These are phyloP conservation scores for Pogonomyrmex barbatus DNA, from an alignment of 1,140 invertebrate species.

Conservation along the genomic window DNA sequence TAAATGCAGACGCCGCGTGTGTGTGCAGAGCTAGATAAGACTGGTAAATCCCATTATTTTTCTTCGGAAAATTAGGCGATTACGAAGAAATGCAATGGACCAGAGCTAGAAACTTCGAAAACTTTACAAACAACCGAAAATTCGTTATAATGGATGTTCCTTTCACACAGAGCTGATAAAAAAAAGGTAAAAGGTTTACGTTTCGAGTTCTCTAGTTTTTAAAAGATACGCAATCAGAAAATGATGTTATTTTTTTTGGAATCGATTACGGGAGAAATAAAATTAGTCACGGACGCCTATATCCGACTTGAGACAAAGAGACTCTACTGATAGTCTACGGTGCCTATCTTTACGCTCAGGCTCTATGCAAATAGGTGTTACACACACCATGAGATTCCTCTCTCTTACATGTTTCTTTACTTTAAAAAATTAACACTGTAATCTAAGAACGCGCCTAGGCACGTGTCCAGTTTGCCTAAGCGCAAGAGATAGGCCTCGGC, in stretches of 20 bases:
- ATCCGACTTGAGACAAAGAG: conserved; percentile 17
- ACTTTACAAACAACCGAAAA: conserved; percentile 5
- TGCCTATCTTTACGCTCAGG: background rate
- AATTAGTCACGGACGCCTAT: background rate
- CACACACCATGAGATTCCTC: background rate
- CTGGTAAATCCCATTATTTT: conserved; percentile 44
- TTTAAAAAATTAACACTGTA: conserved; percentile 39
- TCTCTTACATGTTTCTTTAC: background rate
- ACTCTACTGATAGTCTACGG: background rate
- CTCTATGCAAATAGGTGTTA: conserved; percentile 19
- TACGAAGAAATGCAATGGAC: background rate
- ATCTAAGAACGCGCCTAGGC: conserved; percentile 14
- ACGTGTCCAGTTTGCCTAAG: conserved; percentile 27
- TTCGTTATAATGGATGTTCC: background rate
- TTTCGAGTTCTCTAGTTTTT: too few relatives aligned
- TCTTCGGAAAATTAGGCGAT: conserved; percentile 57
- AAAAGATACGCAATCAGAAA: background rate
- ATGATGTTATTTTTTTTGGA: background rate
- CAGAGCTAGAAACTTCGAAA: conserved; percentile 13
- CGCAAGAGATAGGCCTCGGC: conserved; percentile 25
- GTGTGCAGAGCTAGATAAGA: conserved; percentile 58
- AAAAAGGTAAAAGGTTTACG: background rate
- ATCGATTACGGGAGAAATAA: background rate
- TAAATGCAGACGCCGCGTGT: conserved; percentile 34
- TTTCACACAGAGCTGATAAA: background rate